Evolutionary conservation across 2,888 invertebrate genomes (phyloP).

Genomic region (Erannis defoliaria): DNA sequence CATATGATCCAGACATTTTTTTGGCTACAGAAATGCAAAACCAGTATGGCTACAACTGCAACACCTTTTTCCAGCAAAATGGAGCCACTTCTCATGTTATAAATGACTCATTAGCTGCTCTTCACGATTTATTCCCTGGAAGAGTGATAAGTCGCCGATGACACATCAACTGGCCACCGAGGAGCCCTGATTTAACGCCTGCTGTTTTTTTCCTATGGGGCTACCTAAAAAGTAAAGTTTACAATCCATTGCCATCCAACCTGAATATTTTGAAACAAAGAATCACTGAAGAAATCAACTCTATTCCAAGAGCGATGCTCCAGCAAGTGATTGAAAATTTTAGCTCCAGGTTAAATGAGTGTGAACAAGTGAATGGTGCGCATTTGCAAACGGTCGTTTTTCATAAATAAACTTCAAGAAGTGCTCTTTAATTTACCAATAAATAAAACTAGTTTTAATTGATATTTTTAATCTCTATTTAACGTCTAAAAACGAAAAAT

Average conservation of each 20-base stretch:
- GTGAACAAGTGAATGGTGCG: constrained; percentile 10
- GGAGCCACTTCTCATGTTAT: constrained; percentile 47
- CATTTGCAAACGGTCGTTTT: constrained; percentile 6
- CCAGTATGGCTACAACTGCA: constrained; percentile 45
- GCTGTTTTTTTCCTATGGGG: constrained; percentile 46
- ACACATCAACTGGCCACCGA: constrained; percentile 38
- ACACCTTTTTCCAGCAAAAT: constrained; percentile 49
- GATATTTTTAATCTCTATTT: not conserved
- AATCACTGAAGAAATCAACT: constrained; percentile 48
- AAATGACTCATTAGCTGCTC: constrained; percentile 47
- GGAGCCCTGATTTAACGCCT: constrained; percentile 45
- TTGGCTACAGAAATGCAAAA: constrained; percentile 46
- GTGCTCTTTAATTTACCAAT: constrained; percentile 1
- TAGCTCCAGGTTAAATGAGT: constrained; percentile 5
- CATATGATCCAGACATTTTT: constrained; percentile 19
- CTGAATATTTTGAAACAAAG: constrained; percentile 34
- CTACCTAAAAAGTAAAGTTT: constrained; percentile 49
- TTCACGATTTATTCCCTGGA: constrained; percentile 45
- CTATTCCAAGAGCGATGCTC: constrained; percentile 47
- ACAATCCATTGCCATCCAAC: constrained; percentile 24
- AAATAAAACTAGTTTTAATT: not conserved
- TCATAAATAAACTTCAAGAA: constrained; percentile 15
- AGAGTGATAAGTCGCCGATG: constrained; percentile 46
- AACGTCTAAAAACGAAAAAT: not conserved
- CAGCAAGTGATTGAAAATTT: constrained; percentile 29